Evolutionary conservation across 2,888 invertebrate genomes (phyloP), one percentile per base, ranked within the genome.

Genomic region (Quadroppia sp.): DNA sequence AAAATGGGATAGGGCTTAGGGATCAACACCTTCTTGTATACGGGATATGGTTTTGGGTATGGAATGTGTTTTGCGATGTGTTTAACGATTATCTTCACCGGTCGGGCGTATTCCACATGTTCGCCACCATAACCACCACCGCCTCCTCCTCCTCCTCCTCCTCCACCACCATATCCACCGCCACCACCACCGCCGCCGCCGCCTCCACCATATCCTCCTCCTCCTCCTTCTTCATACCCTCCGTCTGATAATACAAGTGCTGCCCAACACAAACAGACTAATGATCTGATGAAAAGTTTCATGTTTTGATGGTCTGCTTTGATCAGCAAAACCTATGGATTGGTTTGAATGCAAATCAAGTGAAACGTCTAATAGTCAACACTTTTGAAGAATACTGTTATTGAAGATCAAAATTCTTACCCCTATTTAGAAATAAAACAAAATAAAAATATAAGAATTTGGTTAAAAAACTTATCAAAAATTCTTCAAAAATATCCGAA

Each of bases 1-100:
- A 79, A 76, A 2, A 79, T 76, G 6, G 78, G 78, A 20, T 75
- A 75, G 1, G 72, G 72, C 48, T 76, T 75, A 9, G 72, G 76
- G 11, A 77, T 72, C 23, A 56, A 76, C 6, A 78, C 77, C 48
- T 77, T 76, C 69, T 79, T 78, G n/a, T 77, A 77, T 25, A 78
- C 77, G 13, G 78, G 78, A 67, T 78, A 78, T 11, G 78, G 79
- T 69, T 78, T 78, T 25, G 78, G 77, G 11, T 78, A 78, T 20
- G 78, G 78, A 23, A 79, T 78, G 23, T 77, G 76, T 70, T 79
- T 79, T 71, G 77, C 78, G 7, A 79, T 74, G 48, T 75, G 76
- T 56, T 77, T 77, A 1, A 77, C 76, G 32, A 77, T 75, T 25
- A 76, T 76, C 48, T 76, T 76, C 30, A 77, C 77, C 30, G 77